Base-by-base conservation (phyloP, 2,113 vertebrate species). In the Phalacrocorax aristotelis region DNA sequence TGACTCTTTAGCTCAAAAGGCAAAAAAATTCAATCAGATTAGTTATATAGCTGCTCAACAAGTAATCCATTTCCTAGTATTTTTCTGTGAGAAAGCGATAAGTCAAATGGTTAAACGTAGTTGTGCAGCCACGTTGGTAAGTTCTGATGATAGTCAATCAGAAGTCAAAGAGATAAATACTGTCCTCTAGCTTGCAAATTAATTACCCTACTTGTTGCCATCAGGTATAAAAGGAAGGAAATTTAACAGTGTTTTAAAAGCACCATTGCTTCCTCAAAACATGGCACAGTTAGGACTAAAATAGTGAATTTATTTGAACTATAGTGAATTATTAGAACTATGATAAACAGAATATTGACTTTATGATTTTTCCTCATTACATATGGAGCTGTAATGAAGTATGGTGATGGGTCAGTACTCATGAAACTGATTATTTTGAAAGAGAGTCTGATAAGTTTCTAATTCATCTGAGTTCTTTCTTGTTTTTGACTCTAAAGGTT, bases 401-500 rank as follows among this genome's bases (percentile, higher is more conserved):
- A 18, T 0, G 0, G 9, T 40, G 57, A 71, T 11, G 52, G 5
- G 20, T 72, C 1, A 2, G 38, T 64, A 62, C 11, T 52, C 25
- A 49, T 13, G 10, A 48, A 78, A 74, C 3, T 4, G 49, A 4
- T 48, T 7, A 34, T 74, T 93, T 89, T 58, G 49, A 42, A 64
- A 62, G 14, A 34, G 13, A 52, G 19, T 21, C 36, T 65, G 15
- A 2, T 36, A 32, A 70, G 78, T 66, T 77, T n/a, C 18, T 71
- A 51, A 42, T 70, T 70, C 6, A 46, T 48, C 32, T 0, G 1
- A 55, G 12, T 17, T 51, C 2, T 9, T 15, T 7, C 40, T 51
- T 76, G 30, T 44, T 52, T 69, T 62, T 55, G 4, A 13, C 72
- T 62, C 83, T 86, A 13, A 95, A 99, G 99, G 98, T 99, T 25